phyloP scores from a whole-genome alignment of 1,140 invertebrate genomes.

The Grapholita molesta region DNA sequence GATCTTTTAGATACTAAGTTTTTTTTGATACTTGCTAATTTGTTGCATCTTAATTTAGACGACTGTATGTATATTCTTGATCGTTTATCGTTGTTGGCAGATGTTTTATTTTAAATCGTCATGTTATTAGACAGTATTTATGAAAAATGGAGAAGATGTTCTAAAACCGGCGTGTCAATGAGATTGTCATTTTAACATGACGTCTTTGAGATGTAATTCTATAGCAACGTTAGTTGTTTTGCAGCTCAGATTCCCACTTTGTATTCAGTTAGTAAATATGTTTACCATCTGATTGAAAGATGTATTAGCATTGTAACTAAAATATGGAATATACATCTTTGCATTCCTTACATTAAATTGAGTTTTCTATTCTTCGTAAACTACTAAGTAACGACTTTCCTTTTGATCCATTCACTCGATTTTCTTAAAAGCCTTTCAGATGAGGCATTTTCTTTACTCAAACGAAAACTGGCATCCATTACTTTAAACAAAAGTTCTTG shows the following conservation, averaged over 20 bases:
- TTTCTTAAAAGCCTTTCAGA: not conserved
- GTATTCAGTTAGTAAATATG: slow-evolving; percentile 21
- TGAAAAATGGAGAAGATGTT: not conserved
- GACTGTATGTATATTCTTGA: slow-evolving; percentile 42
- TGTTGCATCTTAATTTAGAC: slow-evolving; percentile 41
- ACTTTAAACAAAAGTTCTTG: not conserved
- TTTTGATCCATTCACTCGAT: not conserved
- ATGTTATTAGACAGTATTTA: slow-evolving; percentile 23
- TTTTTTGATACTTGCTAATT: slow-evolving; percentile 34
- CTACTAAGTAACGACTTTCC: not conserved
- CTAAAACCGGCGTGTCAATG: not conserved
- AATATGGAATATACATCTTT: not conserved
- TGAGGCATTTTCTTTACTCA: not conserved
- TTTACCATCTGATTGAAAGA: not conserved
- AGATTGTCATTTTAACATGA: not conserved
- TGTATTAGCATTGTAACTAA: not conserved
- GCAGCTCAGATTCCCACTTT: not conserved
- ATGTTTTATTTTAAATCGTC: slow-evolving; percentile 49
- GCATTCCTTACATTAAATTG: not conserved
- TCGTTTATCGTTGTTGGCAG: slow-evolving; percentile 60
- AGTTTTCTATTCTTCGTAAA: not conserved
- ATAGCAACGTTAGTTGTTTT: not conserved
- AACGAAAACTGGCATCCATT: not conserved
- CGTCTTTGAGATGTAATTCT: not conserved
- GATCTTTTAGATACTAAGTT: slow-evolving; percentile 25